Evolutionary conservation across 2,888 invertebrate species (phyloP).

Genomic region (Apocheima hispidaria): DNA sequence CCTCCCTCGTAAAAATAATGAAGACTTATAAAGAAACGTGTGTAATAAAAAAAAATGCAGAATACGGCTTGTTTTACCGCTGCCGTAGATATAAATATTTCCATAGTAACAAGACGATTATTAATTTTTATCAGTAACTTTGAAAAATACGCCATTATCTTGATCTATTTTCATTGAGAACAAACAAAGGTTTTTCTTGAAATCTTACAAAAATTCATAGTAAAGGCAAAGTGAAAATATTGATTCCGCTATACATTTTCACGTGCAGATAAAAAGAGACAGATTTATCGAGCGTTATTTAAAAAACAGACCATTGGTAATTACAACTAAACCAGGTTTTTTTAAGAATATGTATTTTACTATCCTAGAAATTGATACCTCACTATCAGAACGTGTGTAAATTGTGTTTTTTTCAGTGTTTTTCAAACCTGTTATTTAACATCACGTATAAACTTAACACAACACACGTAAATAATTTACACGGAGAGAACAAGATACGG

Average conservation of each 20-base stretch:
- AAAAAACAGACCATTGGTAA: no score
- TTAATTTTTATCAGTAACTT: not conserved
- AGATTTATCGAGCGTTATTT: no score
- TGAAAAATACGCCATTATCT: not conserved
- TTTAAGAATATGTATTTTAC: no score
- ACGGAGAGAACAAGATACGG: constrained; percentile 59
- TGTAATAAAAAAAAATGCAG: constrained; percentile 38
- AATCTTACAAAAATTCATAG: no score
- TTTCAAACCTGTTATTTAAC: constrained; percentile 18
- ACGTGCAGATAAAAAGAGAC: no score
- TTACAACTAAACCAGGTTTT: no score
- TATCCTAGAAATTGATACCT: no score
- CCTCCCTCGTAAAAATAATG: constrained; percentile 49
- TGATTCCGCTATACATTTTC: no score
- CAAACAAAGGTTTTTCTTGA: no score
- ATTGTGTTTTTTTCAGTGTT: no score
- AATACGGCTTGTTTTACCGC: constrained; percentile 23
- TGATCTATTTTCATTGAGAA: not conserved
- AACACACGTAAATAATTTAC: constrained; percentile 68
- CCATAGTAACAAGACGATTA: not conserved
- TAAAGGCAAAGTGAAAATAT: no score
- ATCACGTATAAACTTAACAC: constrained; percentile 24
- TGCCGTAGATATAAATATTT: constrained; percentile 11
- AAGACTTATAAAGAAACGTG: constrained; percentile 42
- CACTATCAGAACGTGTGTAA: no score